These are phyloP conservation scores for Dysdera silvatica DNA, from an alignment of 1,140 invertebrate species.

Conservation along the genomic window DNA sequence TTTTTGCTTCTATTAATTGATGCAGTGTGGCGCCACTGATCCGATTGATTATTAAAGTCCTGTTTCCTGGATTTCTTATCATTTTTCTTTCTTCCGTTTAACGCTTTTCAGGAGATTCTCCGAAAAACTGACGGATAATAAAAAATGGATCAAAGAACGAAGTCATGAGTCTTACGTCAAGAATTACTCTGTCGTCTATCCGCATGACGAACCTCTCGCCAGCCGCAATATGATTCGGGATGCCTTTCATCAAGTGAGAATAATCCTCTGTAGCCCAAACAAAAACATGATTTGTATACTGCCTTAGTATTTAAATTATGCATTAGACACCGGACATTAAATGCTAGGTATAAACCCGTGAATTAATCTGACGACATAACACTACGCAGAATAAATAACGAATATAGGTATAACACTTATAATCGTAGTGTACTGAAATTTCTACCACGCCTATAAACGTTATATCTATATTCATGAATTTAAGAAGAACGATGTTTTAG, in stretches of 20 bases:
- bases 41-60: neutral
- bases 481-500: too few relatives aligned
- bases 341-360: too few relatives aligned
- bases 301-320: too few relatives aligned
- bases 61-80: constrained; percentile 1
- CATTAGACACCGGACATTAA: too few relatives aligned
- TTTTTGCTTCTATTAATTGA: neutral
- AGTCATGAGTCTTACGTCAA: constrained; percentile 78
- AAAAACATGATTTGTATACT: too few relatives aligned
- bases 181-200: constrained; percentile 75
- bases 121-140: constrained; percentile 56
- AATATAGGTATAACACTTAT: too few relatives aligned
- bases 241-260: constrained; percentile 59
- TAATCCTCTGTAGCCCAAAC: too few relatives aligned
- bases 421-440: too few relatives aligned
- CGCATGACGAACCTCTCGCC: constrained; percentile 73
- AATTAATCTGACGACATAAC: too few relatives aligned
- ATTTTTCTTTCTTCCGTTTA: neutral
- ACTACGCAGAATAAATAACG: too few relatives aligned
- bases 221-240: constrained; percentile 62
- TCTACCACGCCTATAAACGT: too few relatives aligned
- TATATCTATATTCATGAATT: too few relatives aligned
- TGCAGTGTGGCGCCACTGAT: neutral
- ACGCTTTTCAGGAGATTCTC: constrained; percentile 54
- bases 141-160: constrained; percentile 65